These are phyloP conservation scores for Eueremaeus valkanovi DNA, from an alignment of 2,888 invertebrate genomes.

Conservation along the genomic window DNA sequence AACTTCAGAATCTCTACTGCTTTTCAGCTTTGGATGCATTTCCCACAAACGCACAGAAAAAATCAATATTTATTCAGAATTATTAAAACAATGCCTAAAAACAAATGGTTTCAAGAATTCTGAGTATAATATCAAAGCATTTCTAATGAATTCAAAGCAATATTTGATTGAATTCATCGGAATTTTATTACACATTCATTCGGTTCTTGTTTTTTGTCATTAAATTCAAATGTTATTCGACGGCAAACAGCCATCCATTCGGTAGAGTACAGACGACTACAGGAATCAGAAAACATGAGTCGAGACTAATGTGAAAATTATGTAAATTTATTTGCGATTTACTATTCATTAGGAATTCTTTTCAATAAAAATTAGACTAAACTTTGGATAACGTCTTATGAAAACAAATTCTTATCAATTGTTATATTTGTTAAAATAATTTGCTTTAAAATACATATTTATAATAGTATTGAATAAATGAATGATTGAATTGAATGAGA, in stretches of 20 bases:
- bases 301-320: neutral
- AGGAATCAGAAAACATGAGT: neutral
- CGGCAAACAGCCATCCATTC: neutral
- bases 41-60: neutral
- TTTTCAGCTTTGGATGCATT: neutral
- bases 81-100: neutral
- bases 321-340: too few relatives aligned
- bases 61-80: slow-evolving; percentile 9
- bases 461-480: neutral
- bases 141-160: too few relatives aligned
- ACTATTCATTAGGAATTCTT: too few relatives aligned
- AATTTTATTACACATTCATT: slow-evolving; percentile 7
- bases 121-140: too few relatives aligned
- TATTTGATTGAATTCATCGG: too few relatives aligned
- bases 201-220: neutral
- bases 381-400: too few relatives aligned
- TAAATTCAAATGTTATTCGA: neutral
- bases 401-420: slow-evolving; percentile 21
- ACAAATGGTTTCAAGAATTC: too few relatives aligned
- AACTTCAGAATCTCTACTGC: too few relatives aligned
- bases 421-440: too few relatives aligned
- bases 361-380: too few relatives aligned
- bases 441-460: too few relatives aligned
- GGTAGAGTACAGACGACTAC: neutral
- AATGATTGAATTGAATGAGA: neutral